Evolutionary conservation across 2,797 vertebrate species (phyloP), one percentile per base, ranked within the genome.

Genomic region (Varecia variegata): DNA sequence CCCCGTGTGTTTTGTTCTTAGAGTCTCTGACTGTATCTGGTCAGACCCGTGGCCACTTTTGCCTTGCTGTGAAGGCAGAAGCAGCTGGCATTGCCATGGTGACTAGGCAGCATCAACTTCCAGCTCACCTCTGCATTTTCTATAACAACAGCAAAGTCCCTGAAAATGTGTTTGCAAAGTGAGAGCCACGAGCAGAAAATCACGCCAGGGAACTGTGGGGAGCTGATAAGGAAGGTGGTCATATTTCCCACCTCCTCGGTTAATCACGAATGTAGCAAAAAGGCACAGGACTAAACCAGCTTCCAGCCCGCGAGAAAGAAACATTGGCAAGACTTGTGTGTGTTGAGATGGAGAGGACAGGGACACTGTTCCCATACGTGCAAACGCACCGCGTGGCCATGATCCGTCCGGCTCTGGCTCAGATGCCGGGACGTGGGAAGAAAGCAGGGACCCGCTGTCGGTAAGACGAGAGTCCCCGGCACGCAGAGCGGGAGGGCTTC

Each of bases 51-150:
- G 89, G 67, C 89, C 0, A 0, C 45, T 70, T 87, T 40, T 14
- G 54, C 89, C 91, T 92, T 25, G 8, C 85, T 45, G 35, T 6
- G 15, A 23, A 92, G 67, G 87, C 87, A 71, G 80, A 84, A 68
- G 95, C 93, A 90, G 88, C 95, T 88, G 91, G 80, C 70, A n/a
- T 97, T 96, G 88, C 95, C 97, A 94, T 93, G 94, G 96, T 73
- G 97, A 97, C 96, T 54, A 54, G 58, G 85, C 95, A 52, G 56
- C 86, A 80, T 71, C 90, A 62, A 65, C 85, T 91, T 93, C 94
- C 86, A 94, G 21, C n/a, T 96, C 82, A 82, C 88, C 76, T 96
- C 88, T 73, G 94, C 60, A 71, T 97, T 92, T 93, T 88, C 97
- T 95, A 15, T 92, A 80, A 94, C 52, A 52, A 65, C 0, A 1